Evolutionary conservation across 2,797 vertebrate genomes (phyloP), one percentile per base, ranked within the genome.

Genomic region (Strix occidentalis): DNA sequence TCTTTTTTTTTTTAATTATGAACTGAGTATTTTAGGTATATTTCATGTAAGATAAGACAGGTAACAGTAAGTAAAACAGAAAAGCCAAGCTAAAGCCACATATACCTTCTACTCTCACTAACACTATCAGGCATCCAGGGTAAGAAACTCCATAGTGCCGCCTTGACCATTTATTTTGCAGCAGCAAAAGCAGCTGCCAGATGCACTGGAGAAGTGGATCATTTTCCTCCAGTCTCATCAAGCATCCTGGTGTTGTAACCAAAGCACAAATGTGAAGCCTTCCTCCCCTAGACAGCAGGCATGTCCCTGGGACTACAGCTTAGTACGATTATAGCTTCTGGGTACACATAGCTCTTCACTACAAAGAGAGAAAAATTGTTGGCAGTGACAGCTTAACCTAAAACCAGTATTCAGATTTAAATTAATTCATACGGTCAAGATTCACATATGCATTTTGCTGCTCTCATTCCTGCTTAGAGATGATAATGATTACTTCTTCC

Each of bases 71-170:
- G 16, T 12, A 66, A 65, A 72, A 41, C 57, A 33, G 60, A 39
- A 64, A 26, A 53, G 23, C 37, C 13, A 0, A 26, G 43, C 43
- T 45, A 56, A 75, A 71, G 37, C 45, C 23, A 14, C n/a, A 2
- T 0, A 2, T 2, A 6, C 31, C 16, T 63, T 35, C 11, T 29
- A 4, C 51, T n/a, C 9, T 26, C 18, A 4, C 31, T 4, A 35
- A 10, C 25, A 2, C 7, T 9, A 0, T 0, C 11, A 4, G 66
- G 28, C 57, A 12, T 2, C 1, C 33, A 43, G 15, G 29, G 31
- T 11, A 51, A 54, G 60, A 69, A 70, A 81, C 70, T 79, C 78
- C 87, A 63, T 39, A 76, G 70, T 78, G 77, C 80, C 90, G 66
- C 84, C 88, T 56, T 46, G 39, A 84, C 84, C 64, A 5, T 26